phyloP scores from a whole-genome alignment of 2,888 invertebrate species.

The Drosophila nr. fundita region DNA sequence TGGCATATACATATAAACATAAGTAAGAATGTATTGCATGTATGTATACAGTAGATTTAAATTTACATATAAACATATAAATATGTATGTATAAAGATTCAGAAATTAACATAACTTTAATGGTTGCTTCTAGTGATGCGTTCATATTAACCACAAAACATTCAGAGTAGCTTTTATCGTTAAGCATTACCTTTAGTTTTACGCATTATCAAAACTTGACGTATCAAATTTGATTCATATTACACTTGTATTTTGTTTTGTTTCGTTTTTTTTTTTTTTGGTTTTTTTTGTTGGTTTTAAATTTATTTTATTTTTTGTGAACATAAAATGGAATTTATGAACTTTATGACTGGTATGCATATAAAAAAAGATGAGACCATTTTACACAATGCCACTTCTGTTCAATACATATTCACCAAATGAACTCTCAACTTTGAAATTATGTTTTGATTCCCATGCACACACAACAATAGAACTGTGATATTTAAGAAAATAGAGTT shows the following conservation, averaged over 20 bases:
- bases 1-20: constrained; percentile 58
- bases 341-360: constrained; percentile 17
- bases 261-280: background rate
- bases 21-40: constrained; percentile 50
- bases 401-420: constrained; percentile 11
- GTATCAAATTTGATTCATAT: constrained; percentile 32
- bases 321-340: constrained; percentile 22
- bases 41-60: constrained; percentile 49
- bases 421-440: constrained; percentile 14
- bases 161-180: constrained; percentile 35
- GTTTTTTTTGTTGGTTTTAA: constrained; percentile 2
- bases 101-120: constrained; percentile 56
- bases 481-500: constrained; percentile 19
- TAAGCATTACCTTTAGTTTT: constrained; percentile 36
- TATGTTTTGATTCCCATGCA: constrained; percentile 24
- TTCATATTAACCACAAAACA: constrained; percentile 49
- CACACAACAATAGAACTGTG: constrained; percentile 15
- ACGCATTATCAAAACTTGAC: constrained; percentile 18
- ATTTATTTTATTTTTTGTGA: constrained; percentile 26
- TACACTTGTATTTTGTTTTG: constrained; percentile 27
- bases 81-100: constrained; percentile 54
- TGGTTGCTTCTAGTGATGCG: constrained; percentile 35
- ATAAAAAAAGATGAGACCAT: constrained; percentile 29
- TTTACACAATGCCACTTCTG: constrained; percentile 17
- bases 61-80: constrained; percentile 65